A percentile compares a stretch with the other conserved stretches of the same genome.
Evolutionary conservation across 2,888 invertebrate genomes (phyloP).

Genomic region (Pachliopta kotzebuea): DNA sequence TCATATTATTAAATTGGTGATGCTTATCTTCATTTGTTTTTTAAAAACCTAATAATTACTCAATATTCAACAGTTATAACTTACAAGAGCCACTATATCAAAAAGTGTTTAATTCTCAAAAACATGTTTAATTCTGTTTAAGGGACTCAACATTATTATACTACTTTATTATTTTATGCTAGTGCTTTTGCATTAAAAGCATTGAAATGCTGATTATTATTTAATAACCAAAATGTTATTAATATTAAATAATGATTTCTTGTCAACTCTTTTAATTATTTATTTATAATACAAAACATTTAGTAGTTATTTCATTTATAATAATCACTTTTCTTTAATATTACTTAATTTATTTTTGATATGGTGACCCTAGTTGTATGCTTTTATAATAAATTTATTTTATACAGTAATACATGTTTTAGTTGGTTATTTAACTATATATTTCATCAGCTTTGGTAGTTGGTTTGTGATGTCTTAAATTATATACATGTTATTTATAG

Average conservation of each 20-base stretch:
- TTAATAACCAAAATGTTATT: background rate
- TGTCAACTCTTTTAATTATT: background rate
- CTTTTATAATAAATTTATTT: slow-evolving; percentile 6
- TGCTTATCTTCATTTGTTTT: slow-evolving; percentile 35
- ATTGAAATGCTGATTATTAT: background rate
- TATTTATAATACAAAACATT: background rate
- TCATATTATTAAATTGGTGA: slow-evolving; percentile 46
- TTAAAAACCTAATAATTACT: slow-evolving; percentile 1
- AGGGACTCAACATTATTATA: too few species aligned
- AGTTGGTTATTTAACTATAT: background rate
- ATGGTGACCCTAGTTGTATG: slow-evolving; percentile 6
- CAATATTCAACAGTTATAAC: background rate
- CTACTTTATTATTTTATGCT: background rate
- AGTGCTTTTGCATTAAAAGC: background rate
- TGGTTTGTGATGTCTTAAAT: slow-evolving; percentile 31
- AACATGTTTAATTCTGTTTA: too few species aligned
- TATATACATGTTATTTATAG: slow-evolving; percentile 16
- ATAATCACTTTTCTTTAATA: background rate
- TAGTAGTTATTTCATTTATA: background rate
- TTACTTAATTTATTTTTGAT: slow-evolving; percentile 7
- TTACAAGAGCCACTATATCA: slow-evolving; percentile 1
- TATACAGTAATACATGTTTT: background rate
- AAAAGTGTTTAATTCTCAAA: too few species aligned
- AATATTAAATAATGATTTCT: background rate
- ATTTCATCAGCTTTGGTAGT: slow-evolving; percentile 16